These are phyloP conservation scores for Tortrix viridana DNA, from an alignment of 2,888 invertebrate species.

Conservation along the genomic window DNA sequence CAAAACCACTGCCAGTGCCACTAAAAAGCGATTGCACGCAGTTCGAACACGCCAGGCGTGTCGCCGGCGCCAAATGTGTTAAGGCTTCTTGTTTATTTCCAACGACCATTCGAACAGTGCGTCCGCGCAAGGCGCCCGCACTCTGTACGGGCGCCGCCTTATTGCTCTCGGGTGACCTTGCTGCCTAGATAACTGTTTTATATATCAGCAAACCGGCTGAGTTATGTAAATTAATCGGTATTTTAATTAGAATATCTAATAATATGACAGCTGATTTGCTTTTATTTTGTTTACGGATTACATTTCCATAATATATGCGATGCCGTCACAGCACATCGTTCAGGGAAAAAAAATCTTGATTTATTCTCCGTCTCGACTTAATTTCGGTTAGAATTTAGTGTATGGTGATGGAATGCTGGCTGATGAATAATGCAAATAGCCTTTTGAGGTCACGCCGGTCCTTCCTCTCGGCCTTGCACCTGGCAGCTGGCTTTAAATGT, in stretches of 20 bases:
- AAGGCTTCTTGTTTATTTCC: too few species aligned
- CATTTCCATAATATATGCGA: conserved; percentile 22
- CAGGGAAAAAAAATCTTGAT: conserved; percentile 25
- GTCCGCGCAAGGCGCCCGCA: too few species aligned
- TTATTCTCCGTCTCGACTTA: conserved; percentile 8
- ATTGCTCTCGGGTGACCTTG: conserved; percentile 57
- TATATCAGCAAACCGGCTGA: conserved; percentile 53
- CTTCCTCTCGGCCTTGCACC: conserved; percentile 51
- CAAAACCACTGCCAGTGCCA: too few species aligned
- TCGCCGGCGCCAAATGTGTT: too few species aligned
- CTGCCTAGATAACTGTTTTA: conserved; percentile 58
- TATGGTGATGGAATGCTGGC: conserved; percentile 41
- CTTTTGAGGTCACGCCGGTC: conserved; percentile 43
- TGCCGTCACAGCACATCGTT: conserved; percentile 21
- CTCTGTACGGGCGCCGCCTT: conserved; percentile 11
- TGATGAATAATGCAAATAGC: conserved; percentile 45
- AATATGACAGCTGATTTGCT: conserved; percentile 51
- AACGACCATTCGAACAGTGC: too few species aligned
- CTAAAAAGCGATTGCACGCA: too few species aligned
- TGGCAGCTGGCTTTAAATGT: conserved; percentile 49
- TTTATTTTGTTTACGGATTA: conserved; percentile 27
- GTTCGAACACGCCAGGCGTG: too few species aligned
- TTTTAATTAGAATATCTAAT: conserved; percentile 21
- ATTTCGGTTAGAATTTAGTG: conserved; percentile 25
- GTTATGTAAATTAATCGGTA: conserved; percentile 51